Evolutionary conservation across 2,888 invertebrate species (phyloP), one percentile per base, ranked within the genome.

Genomic region (Seira sanloemensis): DNA sequence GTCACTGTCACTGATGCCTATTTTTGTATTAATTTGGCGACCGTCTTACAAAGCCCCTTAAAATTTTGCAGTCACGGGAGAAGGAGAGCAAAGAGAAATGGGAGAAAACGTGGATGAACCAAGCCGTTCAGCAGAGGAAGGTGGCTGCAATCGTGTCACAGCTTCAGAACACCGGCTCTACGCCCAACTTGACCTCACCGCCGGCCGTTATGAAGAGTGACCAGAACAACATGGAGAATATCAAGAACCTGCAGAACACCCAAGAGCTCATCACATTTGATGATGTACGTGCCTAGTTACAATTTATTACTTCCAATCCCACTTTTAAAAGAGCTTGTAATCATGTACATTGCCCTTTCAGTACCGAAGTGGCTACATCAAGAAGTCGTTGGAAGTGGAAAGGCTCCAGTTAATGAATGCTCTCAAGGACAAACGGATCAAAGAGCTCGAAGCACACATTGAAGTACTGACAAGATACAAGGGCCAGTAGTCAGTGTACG

Each of bases 381-480:
- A 94, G 27, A 96, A 97, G 92, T 93, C 94, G 50, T 96, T 96
- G 88, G 97, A 97, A 92, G 92, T 97, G 72, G 93, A 95, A 88
- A 93, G 95, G 88, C 93, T 96, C 62, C 94, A 95, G 90, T 94
- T 95, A 87, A 96, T 96, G 91, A 92, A 97, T 62, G 93, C 94
- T 21, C 94, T 95, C 90, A 95, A 96, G 90, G 97, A 97, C 90
- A 93, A 94, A 89, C 93, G 95, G 68, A 95, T 97, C 21, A 94
- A 95, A 78, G 96, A 97, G 90, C 92, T 97, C 25, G 97, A 97
- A 90, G 95, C 95, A 77, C 94, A 95, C 75, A 88, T 89, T 66
- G 89, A 89, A 27, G 86, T 87, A 54, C 84, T 89, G 69, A 81
- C 87, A 19, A 86, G 83, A 67, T 83, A 83, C 69, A 83, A 78